Percentiles rank a stretch among this genome's conserved stretches.
These are phyloP conservation scores for Corydoras maculifer DNA, from an alignment of 2,113 vertebrate species.

Conservation along the genomic window DNA sequence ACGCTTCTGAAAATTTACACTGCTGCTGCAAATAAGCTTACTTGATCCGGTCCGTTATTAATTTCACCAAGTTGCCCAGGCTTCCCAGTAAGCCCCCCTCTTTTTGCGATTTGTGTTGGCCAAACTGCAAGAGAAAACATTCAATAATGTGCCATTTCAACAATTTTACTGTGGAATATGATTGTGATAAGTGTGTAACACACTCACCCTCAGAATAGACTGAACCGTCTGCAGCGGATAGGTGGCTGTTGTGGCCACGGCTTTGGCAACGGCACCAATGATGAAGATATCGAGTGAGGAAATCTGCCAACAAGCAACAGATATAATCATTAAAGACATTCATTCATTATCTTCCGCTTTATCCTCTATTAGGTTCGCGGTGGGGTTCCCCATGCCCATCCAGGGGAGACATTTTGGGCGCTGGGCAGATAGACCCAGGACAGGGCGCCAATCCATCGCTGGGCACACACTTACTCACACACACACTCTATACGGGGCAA, in stretches of 20 bases:
- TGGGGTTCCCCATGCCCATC: too few species aligned
- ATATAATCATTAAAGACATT: too few species aligned
- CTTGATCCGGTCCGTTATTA: constrained; percentile 68
- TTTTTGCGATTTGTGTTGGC: constrained; percentile 66
- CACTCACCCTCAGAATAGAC: constrained; percentile 67
- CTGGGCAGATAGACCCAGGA: too few species aligned
- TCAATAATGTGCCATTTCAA: not conserved
- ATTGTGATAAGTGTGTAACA: too few species aligned
- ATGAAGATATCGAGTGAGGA: constrained; percentile 70
- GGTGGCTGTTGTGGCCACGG: constrained; percentile 65
- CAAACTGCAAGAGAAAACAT: constrained; percentile 56
- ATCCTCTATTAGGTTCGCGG: too few species aligned
- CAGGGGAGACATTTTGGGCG: too few species aligned
- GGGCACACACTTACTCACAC: too few species aligned
- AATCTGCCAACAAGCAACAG: constrained; percentile 50
- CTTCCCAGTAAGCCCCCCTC: constrained; percentile 55
- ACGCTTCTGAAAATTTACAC: too few species aligned
- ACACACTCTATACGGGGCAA: too few species aligned
- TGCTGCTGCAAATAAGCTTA: constrained; percentile 45
- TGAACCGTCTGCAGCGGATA: constrained; percentile 74
- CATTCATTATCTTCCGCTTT: too few species aligned
- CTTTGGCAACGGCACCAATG: constrained; percentile 72
- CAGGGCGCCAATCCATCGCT: too few species aligned
- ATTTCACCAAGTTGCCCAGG: constrained; percentile 53
- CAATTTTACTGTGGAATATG: too few species aligned